phyloP scores from a whole-genome alignment of 2,113 vertebrate species.

The Hippolais icterina region DNA sequence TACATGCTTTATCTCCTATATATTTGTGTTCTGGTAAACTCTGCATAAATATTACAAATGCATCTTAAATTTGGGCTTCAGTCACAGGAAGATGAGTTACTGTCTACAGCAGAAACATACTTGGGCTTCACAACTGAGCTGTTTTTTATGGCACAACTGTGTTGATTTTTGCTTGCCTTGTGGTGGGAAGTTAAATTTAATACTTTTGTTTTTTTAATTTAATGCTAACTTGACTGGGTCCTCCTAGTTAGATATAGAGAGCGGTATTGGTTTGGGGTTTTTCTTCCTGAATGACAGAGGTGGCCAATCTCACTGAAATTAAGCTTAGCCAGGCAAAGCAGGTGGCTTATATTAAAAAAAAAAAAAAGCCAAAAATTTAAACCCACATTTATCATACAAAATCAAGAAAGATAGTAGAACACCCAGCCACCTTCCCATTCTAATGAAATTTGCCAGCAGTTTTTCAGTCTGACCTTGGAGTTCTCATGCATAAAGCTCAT shows the following conservation, averaged over 20 bases:
- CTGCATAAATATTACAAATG: not conserved
- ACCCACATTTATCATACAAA: not conserved
- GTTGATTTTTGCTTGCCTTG: not conserved
- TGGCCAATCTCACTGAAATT: not conserved
- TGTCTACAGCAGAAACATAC: fast-evolving
- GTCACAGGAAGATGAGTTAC: not conserved
- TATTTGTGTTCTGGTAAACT: not conserved
- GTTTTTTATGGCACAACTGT: not conserved
- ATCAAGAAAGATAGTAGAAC: not conserved
- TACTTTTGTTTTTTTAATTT: not conserved
- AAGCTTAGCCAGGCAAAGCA: not conserved
- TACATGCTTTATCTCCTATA: not conserved
- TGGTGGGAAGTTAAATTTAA: not conserved
- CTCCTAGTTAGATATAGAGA: not conserved
- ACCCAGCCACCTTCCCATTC: not conserved
- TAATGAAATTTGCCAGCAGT: not conserved
- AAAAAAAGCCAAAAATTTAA: no score
- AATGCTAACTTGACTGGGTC: not conserved
- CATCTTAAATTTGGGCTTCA: not conserved
- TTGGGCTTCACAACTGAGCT: not conserved
- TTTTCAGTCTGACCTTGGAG: not conserved
- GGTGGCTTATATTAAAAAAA: not conserved
- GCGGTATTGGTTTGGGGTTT: fast-evolving
- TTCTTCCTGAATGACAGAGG: not conserved
- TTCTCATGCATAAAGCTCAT: not conserved